Evolutionary conservation across 2,797 vertebrate genomes (phyloP).

Genomic region (Chloroceryle inda): DNA sequence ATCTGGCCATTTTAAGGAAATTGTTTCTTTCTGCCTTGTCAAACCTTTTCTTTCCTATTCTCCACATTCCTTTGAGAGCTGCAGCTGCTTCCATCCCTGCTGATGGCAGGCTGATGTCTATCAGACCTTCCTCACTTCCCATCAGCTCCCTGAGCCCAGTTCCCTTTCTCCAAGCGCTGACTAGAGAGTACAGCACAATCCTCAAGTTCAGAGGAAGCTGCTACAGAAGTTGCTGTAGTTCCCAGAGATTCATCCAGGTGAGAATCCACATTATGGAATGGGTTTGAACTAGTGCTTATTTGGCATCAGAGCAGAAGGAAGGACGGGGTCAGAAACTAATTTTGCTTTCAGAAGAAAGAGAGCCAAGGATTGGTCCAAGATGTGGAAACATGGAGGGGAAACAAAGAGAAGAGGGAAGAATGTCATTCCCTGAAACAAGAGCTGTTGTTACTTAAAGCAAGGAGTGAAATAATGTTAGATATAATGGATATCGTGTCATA

Average conservation of each 20-base stretch:
- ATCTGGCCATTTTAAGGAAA: neutral
- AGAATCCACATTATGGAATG: neutral
- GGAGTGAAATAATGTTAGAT: neutral
- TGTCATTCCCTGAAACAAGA: neutral
- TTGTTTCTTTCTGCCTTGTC: neutral
- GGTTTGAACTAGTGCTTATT: neutral
- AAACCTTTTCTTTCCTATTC: neutral
- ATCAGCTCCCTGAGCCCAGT: neutral
- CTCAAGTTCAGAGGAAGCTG: neutral
- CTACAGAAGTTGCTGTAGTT: neutral
- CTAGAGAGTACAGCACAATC: neutral
- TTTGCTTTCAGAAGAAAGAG: neutral
- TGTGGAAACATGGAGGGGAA: neutral
- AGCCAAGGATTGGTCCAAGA: neutral
- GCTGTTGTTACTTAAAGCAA: neutral
- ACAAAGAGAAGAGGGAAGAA: neutral
- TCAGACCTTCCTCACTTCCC: neutral
- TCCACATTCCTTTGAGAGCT: neutral
- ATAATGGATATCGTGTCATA: neutral
- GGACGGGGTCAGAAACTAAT: neutral
- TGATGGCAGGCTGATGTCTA: neutral
- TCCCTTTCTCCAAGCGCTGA: neutral
- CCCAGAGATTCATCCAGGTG: neutral
- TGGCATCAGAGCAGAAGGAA: neutral
- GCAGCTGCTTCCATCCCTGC: neutral